A percentile compares a stretch with the other conserved stretches of the same genome.
These are phyloP conservation scores for Gadus chalcogrammus DNA, from an alignment of 2,113 vertebrate genomes.

Conservation along the genomic window DNA sequence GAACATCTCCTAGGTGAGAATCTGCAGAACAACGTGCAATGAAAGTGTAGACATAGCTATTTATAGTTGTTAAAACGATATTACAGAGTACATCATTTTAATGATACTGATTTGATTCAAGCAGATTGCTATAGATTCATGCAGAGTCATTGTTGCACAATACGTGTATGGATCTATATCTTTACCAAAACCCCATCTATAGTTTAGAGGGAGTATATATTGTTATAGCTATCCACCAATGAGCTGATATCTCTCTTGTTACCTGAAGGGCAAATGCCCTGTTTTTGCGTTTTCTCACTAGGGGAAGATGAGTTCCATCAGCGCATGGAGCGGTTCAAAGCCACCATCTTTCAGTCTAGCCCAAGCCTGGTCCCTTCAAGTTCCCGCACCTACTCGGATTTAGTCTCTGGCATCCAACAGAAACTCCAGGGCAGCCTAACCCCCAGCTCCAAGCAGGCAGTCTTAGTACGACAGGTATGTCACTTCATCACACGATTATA, in stretches of 20 bases:
- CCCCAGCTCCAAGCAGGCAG: constrained; percentile 63
- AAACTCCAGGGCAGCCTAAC: constrained; percentile 58
- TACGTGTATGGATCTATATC: too few relatives aligned
- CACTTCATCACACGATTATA: not conserved
- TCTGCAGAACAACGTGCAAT: not conserved
- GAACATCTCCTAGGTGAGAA: constrained; percentile 53
- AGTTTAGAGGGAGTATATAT: too few relatives aligned
- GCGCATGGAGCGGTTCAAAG: constrained; percentile 62
- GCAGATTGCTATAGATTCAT: too few relatives aligned
- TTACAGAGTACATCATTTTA: not conserved
- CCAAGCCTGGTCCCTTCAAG: constrained; percentile 4
- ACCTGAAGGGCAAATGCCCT: not conserved
- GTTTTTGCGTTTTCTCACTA: constrained; percentile 22
- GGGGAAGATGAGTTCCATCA: constrained; percentile 65
- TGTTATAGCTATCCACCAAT: too few relatives aligned
- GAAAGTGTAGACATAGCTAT: not conserved
- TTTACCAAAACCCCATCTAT: too few relatives aligned
- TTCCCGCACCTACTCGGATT: constrained; percentile 42
- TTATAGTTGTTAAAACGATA: not conserved
- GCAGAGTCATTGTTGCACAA: too few relatives aligned
- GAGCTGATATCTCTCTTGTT: not conserved
- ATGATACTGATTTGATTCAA: not conserved
- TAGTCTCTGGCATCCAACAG: constrained; percentile 64
- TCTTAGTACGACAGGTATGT: constrained; percentile 67
- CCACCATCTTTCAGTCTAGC: constrained; percentile 20